These are phyloP conservation scores for Drosophila bocqueti DNA, from an alignment of 1,140 invertebrate genomes.

Conservation along the genomic window DNA sequence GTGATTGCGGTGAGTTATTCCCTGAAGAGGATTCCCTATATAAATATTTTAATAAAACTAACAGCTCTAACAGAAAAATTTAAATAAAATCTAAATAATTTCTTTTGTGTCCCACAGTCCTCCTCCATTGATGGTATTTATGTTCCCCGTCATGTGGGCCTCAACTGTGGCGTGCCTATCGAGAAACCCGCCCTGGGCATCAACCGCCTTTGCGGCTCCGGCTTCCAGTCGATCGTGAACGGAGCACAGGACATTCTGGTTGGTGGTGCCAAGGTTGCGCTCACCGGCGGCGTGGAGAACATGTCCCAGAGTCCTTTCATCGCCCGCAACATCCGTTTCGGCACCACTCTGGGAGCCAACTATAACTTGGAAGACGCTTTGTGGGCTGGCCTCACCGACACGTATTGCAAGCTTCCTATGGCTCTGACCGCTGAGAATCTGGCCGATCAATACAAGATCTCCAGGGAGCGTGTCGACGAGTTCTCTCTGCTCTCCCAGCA, in stretches of 20 bases:
- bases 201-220: constrained; percentile 97
- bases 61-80: not conserved
- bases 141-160: constrained; percentile 93
- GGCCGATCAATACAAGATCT: constrained; percentile 95
- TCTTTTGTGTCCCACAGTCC: constrained; percentile 20
- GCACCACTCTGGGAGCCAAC: constrained; percentile 92
- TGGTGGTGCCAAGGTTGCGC: constrained; percentile 94
- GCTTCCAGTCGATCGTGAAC: constrained; percentile 97
- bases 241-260: constrained; percentile 96
- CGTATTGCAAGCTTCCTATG: constrained; percentile 97
- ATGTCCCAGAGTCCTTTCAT: constrained; percentile 98
- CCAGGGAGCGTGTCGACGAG: constrained; percentile 94
- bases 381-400: constrained; percentile 96
- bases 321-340: constrained; percentile 95
- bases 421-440: constrained; percentile 99
- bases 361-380: constrained; percentile 95
- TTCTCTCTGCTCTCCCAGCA: constrained; percentile 95
- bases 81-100: not conserved
- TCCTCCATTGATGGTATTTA: constrained; percentile 93
- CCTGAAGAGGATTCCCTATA: constrained; percentile 59
- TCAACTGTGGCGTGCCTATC: constrained; percentile 94
- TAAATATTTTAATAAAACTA: not conserved
- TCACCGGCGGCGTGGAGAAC: constrained; percentile 97
- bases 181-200: constrained; percentile 93
- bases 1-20: constrained; percentile 90